Base-by-base conservation (phyloP, 2,797 vertebrate genomes). In the Chrosomus eos region DNA sequence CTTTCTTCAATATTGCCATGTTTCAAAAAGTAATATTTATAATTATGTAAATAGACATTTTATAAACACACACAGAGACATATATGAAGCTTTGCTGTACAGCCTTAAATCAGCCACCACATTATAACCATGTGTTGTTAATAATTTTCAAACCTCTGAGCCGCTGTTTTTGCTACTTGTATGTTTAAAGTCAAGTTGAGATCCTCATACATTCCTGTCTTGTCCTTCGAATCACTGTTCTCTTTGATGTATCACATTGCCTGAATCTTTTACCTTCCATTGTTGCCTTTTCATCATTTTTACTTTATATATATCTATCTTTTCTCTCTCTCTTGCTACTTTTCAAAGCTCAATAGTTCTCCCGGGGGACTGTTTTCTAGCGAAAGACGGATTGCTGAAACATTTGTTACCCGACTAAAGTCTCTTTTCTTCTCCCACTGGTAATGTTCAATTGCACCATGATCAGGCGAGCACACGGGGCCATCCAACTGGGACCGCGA, bases 351-450 rank as follows among this genome's bases (percentile, higher is more conserved):
- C 26, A 55, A 23, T 60, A 21, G 19, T 77, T 43, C 18, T 80
- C 84, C 85, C 26, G 14, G 2, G 70, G 85, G 85, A 87, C 80
- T 75, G 60, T 70, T 85, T 86, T 84, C 78, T 48, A 70, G 76
- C 21, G 60, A 82, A 84, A 83, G 81, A 86, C 19, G 26, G 79
- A 82, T 84, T 81, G 64, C 36, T 84, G 72, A 78, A 84, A 86
- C 85, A 88, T 86, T 86, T 83, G 81, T 84, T 71, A 84, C 73
- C 48, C 67, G 48, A 66, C 53, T 70, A 75, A 78, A 84, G 78
- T 76, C 77, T 84, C 78, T 84, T 86, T 83, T 74, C 84, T 76
- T 79, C 55, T 68, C 82, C 82, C 79, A 58, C 62, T 51, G 86
- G 86, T 75, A 48, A 75, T 76, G 76, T 75, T 75, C 60, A 76